Evolutionary conservation across 2,113 vertebrate species (phyloP), one percentile per base, ranked within the genome.

Genomic region (Eurystomus gularis): DNA sequence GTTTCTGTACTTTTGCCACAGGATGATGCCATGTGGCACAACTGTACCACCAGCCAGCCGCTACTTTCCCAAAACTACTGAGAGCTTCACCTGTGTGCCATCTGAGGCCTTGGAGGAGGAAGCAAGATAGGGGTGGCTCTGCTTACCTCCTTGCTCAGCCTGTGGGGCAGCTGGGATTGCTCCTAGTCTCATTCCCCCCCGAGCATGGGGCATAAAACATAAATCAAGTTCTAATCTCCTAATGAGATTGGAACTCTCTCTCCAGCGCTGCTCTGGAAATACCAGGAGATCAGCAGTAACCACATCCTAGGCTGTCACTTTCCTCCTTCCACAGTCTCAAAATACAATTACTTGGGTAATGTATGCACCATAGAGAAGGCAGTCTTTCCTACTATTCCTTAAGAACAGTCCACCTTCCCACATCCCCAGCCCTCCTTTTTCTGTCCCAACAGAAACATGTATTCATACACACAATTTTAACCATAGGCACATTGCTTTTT

Each of bases 401-500:
- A 46, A 13, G 20, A 72, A 78, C 61, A 86, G 58, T n/a, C 19
- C 78, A 55, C 17, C 33, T n/a, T 75, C 23, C 55, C 73, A 65
- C 57, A 54, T 20, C 54, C 31, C 28, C 54, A 73, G 54, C 48
- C 66, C 48, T 68, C 49, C 68, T 75, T 82, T 71, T 44, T 82
- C 64, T 78, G 66, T 77, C 73, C 57, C 70, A 91, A 85, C 4
- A 87, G 62, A 85, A 90, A 82, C 64, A 39, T 4, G 39, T 31
- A 58, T 15, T 79, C 49, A 68, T 58, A 72, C 33, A 20, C 4
- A 3, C 78, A 66, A 24, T 75, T 85, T 86, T 87, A 95, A 91
- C 15, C 73, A 65, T 21, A 92, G 7, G 8, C 35, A 51, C 1
- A 5, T 39, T 26, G 21, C 69, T 96, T 89, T 93, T 97, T 98